These are phyloP conservation scores for Zoanthus sociatus DNA, from an alignment of 92 coral and sea anemone species.

Conservation along the genomic window DNA sequence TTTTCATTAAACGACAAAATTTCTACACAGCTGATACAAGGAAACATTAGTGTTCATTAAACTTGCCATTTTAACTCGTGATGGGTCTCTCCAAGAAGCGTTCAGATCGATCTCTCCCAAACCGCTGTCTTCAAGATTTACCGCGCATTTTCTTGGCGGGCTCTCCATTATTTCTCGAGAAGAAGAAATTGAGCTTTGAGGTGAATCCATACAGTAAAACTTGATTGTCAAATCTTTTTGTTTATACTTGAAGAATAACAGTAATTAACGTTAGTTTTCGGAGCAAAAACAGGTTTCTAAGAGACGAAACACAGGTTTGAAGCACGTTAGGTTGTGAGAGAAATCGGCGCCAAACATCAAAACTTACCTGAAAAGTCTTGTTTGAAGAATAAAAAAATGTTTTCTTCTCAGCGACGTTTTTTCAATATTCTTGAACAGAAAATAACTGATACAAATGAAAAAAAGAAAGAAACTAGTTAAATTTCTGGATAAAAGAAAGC, in stretches of 20 bases:
- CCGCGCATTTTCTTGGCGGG: conserved; percentile 62
- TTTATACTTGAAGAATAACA: neutral
- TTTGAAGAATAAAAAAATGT: neutral
- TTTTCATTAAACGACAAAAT: neutral
- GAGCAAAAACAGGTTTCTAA: conserved; percentile 4
- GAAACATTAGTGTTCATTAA: neutral
- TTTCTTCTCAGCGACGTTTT: neutral
- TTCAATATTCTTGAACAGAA: neutral
- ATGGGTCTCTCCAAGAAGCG: conserved; percentile 53
- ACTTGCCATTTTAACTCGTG: conserved; percentile 58
- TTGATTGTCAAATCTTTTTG: conserved; percentile 1
- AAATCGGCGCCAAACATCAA: conserved; percentile 31
- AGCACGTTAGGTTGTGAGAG: conserved; percentile 1
- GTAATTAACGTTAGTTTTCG: neutral
- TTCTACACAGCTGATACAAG: neutral
- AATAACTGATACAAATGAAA: neutral
- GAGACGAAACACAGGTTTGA: conserved; percentile 15
- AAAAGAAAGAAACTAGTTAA: neutral
- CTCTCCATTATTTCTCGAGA: conserved; percentile 51
- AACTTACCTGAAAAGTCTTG: conserved; percentile 41
- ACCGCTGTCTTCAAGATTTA: conserved; percentile 77
- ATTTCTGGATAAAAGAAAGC: neutral
- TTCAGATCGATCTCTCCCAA: conserved; percentile 61
- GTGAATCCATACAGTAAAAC: neutral
- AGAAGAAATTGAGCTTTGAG: conserved; percentile 30